Percentiles rank a stretch among this genome's conserved stretches.
These are phyloP conservation scores for Sebastes trivittatus DNA, from an alignment of 2,797 vertebrate species.

Conservation along the genomic window DNA sequence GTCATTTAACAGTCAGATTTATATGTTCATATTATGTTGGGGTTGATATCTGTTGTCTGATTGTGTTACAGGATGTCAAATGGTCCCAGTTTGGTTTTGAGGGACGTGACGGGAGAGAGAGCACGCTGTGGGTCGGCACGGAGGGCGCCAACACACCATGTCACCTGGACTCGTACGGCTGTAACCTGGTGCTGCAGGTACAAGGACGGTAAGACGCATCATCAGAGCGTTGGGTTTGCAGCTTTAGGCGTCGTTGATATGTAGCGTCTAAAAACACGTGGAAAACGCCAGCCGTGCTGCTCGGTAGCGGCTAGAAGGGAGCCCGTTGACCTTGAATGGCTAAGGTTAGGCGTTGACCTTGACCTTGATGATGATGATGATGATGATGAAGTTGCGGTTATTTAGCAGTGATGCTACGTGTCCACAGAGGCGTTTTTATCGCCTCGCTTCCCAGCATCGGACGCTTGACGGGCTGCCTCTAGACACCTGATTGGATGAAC, in stretches of 20 bases:
- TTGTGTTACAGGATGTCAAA: constrained; percentile 81
- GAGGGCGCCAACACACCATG: constrained; percentile 93
- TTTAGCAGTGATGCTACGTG: too few species aligned
- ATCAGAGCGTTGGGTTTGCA: neutral
- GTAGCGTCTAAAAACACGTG: too few species aligned
- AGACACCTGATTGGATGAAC: too few species aligned
- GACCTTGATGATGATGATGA: too few species aligned
- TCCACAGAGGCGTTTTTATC: too few species aligned
- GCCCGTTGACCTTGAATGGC: too few species aligned
- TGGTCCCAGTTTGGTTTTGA: constrained; percentile 96
- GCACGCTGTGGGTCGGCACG: constrained; percentile 95
- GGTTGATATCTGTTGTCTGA: neutral
- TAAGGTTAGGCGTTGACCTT: too few species aligned
- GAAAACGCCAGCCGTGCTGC: too few species aligned
- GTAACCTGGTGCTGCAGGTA: constrained; percentile 94
- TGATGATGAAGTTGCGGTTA: too few species aligned
- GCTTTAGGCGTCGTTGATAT: neutral
- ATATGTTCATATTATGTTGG: neutral
- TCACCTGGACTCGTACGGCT: constrained; percentile 94
- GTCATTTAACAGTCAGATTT: neutral
- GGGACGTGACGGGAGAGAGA: constrained; percentile 90
- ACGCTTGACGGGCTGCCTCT: too few species aligned
- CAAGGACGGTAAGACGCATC: constrained; percentile 90
- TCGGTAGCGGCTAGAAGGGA: too few species aligned
- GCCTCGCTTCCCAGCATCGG: too few species aligned